Base-by-base conservation (phyloP, 2,888 invertebrate species). In the Camptogramma bilineatum region DNA sequence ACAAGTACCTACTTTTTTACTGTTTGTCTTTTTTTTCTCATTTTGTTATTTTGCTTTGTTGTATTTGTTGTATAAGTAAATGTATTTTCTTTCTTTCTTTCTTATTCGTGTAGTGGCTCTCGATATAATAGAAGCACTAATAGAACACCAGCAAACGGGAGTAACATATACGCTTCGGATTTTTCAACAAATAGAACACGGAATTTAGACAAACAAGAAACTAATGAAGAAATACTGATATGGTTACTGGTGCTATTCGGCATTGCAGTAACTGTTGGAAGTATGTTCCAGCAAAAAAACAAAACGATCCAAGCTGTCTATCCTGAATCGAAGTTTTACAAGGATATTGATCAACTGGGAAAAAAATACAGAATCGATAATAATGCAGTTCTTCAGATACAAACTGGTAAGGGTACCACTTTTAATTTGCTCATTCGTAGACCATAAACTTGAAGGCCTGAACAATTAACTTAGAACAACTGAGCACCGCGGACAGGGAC, bases 351-450 rank as follows among this genome's bases (percentile, higher is more conserved):
- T 66, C 68, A 73, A 54, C 69, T 92, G 28, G 84, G 85, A 60
- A 73, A 78, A 34, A 87, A 86, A 73, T 92, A 90, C 73, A 84
- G 82, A 73, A 78, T 91, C 19, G 80, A 78, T 73, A 76, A 79
- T 60, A 73, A 88, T 71, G 80, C 87, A 13, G 83, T 91, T 60
- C 73, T 91, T 46, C 81, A 86, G 75, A 74, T 92, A 42, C 82
- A 84, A 80, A 76, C 81, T 74, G 93, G 92, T 92, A 75, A 82
- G 80, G 10, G 28, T 16, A 16, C 17, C 3, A 16, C 5, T 4
- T 17, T 16, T 16, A 8, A 5, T 17, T n/a, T n/a, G n/a, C n/a
- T n/a, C n/a, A n/a, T n/a, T 44, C 7, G 28, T n/a, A n/a, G n/a
- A n/a, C n/a, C n/a, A n/a, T n/a, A n/a, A n/a, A n/a, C n/a, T n/a